Conservation (phyloP, 35 echinoderm and acorn worm genomes). For the Apostichopus japonicus region DNA sequence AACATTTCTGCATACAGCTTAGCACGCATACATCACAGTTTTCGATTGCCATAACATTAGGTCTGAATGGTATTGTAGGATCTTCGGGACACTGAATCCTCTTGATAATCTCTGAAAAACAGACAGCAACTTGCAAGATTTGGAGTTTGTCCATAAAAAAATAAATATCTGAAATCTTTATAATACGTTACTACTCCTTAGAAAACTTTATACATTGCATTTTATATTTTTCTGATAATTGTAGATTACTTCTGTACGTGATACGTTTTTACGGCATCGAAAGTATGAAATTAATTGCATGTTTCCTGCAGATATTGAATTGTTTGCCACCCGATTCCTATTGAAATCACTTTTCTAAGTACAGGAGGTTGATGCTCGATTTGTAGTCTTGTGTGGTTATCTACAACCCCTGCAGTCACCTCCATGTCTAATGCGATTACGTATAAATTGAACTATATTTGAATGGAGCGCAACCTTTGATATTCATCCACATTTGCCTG, state of each 20-base stretch:
- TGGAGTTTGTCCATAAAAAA: no score
- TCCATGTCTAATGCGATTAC: constrained; percentile 35
- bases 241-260: no score
- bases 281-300: no score
- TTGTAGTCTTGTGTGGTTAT: not conserved
- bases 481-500: constrained; percentile 23
- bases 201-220: no score
- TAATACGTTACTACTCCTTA: no score
- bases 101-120: constrained; percentile 86
- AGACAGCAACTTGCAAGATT: not conserved
- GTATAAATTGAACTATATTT: constrained; percentile 15
- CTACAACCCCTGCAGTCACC: constrained; percentile 13
- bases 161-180: no score
- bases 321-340: not conserved
- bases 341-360: not conserved
- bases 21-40: constrained; percentile 80
- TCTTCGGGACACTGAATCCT: constrained; percentile 76
- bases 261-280: no score
- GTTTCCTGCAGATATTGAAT: no score
- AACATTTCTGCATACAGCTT: constrained; percentile 85
- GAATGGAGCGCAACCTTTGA: constrained; percentile 5
- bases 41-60: constrained; percentile 84
- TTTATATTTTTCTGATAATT: no score
- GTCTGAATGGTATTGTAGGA: constrained; percentile 75
- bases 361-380: not conserved